Percentiles rank a stretch among this genome's conserved stretches.
These are phyloP conservation scores for Catagonus wagneri DNA, from an alignment of 2,113 vertebrate genomes.

Conservation along the genomic window DNA sequence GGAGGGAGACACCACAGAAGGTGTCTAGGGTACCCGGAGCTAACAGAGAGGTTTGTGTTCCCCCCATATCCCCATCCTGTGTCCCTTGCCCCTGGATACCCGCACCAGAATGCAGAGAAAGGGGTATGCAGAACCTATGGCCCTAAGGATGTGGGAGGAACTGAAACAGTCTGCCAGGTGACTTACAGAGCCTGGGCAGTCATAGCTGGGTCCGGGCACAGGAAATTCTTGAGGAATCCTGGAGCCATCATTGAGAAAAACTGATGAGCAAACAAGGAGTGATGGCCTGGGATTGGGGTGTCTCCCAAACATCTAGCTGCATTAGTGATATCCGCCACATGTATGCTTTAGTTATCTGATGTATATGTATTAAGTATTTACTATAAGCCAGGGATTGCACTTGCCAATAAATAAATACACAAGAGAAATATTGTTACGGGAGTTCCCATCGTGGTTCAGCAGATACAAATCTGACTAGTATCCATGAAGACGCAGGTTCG, in stretches of 20 bases:
- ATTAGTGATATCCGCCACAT: background rate
- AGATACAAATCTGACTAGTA: no score
- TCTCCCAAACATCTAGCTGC: background rate
- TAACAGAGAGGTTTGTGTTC: fast-evolving
- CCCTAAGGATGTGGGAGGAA: background rate
- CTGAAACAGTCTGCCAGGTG: no score
- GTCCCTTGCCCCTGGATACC: background rate
- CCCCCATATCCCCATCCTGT: background rate
- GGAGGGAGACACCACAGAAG: background rate
- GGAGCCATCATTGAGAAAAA: background rate
- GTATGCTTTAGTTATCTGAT: background rate
- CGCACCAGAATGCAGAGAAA: background rate
- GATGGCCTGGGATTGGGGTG: background rate
- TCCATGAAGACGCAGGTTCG: no score
- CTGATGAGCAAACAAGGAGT: background rate
- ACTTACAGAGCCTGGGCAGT: background rate
- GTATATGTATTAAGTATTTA: background rate
- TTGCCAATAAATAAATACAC: background rate
- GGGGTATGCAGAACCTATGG: background rate
- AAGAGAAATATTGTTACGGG: background rate
- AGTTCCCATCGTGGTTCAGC: no score
- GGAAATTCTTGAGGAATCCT: background rate
- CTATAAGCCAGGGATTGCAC: background rate
- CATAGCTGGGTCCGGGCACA: background rate
- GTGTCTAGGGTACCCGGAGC: background rate